These are phyloP conservation scores for Parasteatoda tepidariorum DNA, from an alignment of 1,140 invertebrate species.

Conservation along the genomic window DNA sequence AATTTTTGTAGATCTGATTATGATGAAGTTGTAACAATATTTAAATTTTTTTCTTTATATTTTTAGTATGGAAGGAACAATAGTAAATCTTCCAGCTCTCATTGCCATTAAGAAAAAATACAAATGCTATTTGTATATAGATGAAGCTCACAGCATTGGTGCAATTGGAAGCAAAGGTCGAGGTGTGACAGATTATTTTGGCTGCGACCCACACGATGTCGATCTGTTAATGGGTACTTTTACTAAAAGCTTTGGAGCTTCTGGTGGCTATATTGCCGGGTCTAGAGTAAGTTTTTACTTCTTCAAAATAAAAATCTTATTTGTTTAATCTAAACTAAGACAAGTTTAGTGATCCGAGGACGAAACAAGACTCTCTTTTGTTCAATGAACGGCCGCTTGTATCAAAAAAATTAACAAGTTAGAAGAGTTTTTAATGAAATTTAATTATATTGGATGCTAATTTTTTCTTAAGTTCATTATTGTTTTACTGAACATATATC, in stretches of 20 bases:
- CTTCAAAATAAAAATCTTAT: neutral
- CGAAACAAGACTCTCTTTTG: too few relatives aligned
- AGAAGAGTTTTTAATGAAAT: too few relatives aligned
- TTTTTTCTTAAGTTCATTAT: too few relatives aligned
- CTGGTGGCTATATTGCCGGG: constrained; percentile 86
- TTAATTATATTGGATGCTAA: too few relatives aligned
- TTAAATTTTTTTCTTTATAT: neutral
- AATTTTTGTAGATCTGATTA: too few relatives aligned
- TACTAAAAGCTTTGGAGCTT: constrained; percentile 94
- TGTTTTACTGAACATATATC: too few relatives aligned
- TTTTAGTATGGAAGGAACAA: constrained; percentile 91
- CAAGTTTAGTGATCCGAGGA: too few relatives aligned
- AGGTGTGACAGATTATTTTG: constrained; percentile 89
- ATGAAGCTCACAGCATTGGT: constrained; percentile 97
- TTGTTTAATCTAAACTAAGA: neutral
- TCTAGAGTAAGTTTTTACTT: constrained; percentile 69
- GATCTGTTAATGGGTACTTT: constrained; percentile 98
- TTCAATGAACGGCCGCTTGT: too few relatives aligned
- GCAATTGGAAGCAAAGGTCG: constrained; percentile 88
- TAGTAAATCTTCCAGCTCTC: constrained; percentile 90
- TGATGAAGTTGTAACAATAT: too few relatives aligned
- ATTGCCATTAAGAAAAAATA: constrained; percentile 95
- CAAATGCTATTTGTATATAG: constrained; percentile 92
- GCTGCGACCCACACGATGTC: constrained; percentile 85
- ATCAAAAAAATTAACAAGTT: too few relatives aligned